A percentile compares a stretch with the other conserved stretches of the same genome.
phyloP scores from a whole-genome alignment of 2,797 vertebrate species.

The Halcyon smyrnensis region DNA sequence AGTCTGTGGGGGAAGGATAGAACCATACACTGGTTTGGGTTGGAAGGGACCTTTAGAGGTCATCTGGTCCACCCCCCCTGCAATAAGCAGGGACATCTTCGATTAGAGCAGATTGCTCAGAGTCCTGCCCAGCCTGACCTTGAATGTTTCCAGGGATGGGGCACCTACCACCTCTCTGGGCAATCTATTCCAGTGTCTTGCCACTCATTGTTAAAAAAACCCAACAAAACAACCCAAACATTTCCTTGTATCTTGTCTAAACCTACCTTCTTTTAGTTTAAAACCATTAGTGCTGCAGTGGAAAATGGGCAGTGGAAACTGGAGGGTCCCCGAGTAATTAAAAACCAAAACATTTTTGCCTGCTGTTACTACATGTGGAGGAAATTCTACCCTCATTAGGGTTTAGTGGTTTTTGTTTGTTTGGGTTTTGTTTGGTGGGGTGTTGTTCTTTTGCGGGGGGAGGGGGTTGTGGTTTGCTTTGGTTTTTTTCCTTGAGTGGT shows the following conservation, averaged over 20 bases:
- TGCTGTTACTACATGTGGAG: background rate
- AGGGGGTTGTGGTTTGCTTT: no score
- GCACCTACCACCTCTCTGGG: background rate
- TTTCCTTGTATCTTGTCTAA: background rate
- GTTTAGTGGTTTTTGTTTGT: no score
- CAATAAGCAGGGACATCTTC: background rate
- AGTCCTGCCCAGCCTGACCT: background rate
- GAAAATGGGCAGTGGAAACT: background rate
- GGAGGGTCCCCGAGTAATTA: accelerated
- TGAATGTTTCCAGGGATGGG: background rate
- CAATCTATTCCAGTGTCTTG: background rate
- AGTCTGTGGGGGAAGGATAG: background rate
- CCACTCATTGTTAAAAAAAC: no score
- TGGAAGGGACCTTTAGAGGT: background rate
- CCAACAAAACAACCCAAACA: no score
- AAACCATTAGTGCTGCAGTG: background rate
- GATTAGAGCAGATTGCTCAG: no score
- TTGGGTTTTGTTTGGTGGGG: no score
- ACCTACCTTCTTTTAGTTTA: background rate
- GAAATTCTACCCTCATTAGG: background rate
- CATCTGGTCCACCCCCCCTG: background rate
- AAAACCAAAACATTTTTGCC: background rate
- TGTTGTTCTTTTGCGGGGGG: no score
- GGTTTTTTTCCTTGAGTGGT: no score
- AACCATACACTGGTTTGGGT: background rate